These are phyloP conservation scores for Stegana nigrithorax DNA, from an alignment of 2,888 invertebrate species.

Conservation along the genomic window DNA sequence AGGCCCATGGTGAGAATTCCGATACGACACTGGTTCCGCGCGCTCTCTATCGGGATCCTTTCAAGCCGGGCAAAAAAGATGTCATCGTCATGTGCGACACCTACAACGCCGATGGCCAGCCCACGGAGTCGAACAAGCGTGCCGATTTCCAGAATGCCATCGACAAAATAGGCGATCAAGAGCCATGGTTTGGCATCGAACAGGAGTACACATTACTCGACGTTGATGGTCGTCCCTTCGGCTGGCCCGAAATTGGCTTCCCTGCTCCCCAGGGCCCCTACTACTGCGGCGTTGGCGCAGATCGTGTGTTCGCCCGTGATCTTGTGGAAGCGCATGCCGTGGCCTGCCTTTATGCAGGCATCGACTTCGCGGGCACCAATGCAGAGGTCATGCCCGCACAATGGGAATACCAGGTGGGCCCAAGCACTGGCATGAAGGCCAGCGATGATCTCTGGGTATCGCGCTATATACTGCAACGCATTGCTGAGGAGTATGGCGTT, in stretches of 20 bases:
- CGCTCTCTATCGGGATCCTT: conserved; percentile 84
- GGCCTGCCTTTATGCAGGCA: conserved; percentile 81
- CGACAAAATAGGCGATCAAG: conserved; percentile 72
- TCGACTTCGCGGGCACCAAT: conserved; percentile 82
- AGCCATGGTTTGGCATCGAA: conserved; percentile 81
- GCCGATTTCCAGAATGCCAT: conserved; percentile 70
- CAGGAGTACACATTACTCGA: conserved; percentile 74
- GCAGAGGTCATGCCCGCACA: conserved; percentile 88
- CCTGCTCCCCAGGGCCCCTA: conserved; percentile 82
- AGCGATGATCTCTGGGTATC: conserved; percentile 75
- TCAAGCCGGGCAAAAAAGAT: conserved; percentile 77
- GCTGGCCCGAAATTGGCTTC: conserved; percentile 79
- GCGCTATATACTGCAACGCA: conserved; percentile 72
- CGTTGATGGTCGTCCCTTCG: conserved; percentile 75
- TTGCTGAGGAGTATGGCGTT: conserved; percentile 74
- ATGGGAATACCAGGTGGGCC: conserved; percentile 78
- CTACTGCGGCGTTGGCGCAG: conserved; percentile 86
- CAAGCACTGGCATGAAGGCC: conserved; percentile 73
- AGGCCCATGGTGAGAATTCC: conserved; percentile 75
- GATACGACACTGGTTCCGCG: conserved; percentile 83
- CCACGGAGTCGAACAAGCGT: conserved; percentile 70
- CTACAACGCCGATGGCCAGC: conserved; percentile 72
- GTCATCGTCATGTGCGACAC: conserved; percentile 83
- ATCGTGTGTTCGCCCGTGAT: conserved; percentile 82
- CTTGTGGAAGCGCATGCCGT: conserved; percentile 81